Evolutionary conservation across 2,888 invertebrate species (phyloP).

Genomic region (Eupithecia subfuscata): DNA sequence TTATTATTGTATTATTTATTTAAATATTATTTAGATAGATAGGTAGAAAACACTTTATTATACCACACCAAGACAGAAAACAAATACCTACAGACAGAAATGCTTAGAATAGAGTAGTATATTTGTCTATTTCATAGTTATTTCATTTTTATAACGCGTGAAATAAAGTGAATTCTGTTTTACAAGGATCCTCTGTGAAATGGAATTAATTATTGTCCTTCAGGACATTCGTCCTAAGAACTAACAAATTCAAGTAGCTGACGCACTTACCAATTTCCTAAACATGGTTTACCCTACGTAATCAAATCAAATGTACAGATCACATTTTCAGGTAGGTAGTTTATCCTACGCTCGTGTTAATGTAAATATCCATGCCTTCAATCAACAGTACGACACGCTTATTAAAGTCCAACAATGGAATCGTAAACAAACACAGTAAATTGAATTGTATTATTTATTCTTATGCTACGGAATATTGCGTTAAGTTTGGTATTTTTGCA

Average conservation of each 20-base stretch:
- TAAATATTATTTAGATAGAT: too few species aligned
- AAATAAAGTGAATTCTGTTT: background rate
- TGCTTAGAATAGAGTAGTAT: too few species aligned
- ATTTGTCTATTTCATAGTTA: too few species aligned
- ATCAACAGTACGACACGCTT: conserved; percentile 45
- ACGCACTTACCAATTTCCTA: conserved; percentile 54
- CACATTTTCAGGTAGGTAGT: background rate
- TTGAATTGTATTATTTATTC: conserved; percentile 33
- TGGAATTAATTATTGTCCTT: background rate
- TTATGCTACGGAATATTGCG: background rate
- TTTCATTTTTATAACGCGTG: background rate
- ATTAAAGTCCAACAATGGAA: conserved; percentile 44
- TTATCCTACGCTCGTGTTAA: background rate
- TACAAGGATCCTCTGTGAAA: background rate
- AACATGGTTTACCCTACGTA: conserved; percentile 46
- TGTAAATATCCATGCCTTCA: conserved; percentile 24
- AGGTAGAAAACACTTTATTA: too few species aligned
- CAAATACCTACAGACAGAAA: too few species aligned
- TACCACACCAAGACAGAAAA: too few species aligned
- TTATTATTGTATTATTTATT: too few species aligned
- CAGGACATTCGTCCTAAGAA: background rate
- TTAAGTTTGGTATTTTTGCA: background rate
- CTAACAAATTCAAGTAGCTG: background rate
- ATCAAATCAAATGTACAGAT: background rate
- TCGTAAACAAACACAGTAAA: conserved; percentile 27